Evolutionary conservation across 2,888 invertebrate genomes (phyloP).

Genomic region (Nemoura dubitans): DNA sequence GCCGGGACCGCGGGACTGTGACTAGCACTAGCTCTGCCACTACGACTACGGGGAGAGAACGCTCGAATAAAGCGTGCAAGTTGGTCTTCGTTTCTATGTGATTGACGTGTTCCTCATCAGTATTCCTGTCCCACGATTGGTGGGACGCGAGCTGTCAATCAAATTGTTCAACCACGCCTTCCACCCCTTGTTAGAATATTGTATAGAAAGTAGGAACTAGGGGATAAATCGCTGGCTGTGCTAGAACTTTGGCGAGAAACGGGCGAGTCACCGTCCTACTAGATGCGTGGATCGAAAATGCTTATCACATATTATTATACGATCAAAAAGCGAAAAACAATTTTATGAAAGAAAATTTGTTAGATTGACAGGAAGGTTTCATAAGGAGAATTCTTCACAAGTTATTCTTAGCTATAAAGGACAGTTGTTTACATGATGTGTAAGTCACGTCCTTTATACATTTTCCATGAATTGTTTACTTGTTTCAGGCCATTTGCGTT

Average conservation of each 20-base stretch:
- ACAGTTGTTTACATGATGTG: too few species aligned
- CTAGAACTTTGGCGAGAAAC: not conserved
- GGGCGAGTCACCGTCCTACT: not conserved
- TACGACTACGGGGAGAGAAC: conserved; percentile 57
- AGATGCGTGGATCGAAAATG: not conserved
- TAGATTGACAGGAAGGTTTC: not conserved
- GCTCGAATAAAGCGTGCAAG: conserved; percentile 47
- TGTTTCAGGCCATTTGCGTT: too few species aligned
- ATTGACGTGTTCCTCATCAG: conserved; percentile 83
- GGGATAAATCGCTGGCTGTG: not conserved
- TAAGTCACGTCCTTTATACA: too few species aligned
- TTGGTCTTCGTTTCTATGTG: conserved; percentile 57
- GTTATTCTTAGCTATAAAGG: not conserved
- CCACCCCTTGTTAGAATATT: conserved; percentile 39
- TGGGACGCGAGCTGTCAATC: conserved; percentile 82
- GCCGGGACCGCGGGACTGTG: too few species aligned
- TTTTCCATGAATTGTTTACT: too few species aligned
- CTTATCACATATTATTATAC: not conserved
- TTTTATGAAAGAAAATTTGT: not conserved
- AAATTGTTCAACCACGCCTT: conserved; percentile 62
- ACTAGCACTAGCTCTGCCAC: too few species aligned
- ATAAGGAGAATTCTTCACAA: not conserved
- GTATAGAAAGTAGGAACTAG: conserved; percentile 29
- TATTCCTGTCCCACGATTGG: conserved; percentile 79
- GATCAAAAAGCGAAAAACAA: not conserved